Conservation (phyloP, 2,797 vertebrate genomes). For the Bradypodion pumilum region DNA sequence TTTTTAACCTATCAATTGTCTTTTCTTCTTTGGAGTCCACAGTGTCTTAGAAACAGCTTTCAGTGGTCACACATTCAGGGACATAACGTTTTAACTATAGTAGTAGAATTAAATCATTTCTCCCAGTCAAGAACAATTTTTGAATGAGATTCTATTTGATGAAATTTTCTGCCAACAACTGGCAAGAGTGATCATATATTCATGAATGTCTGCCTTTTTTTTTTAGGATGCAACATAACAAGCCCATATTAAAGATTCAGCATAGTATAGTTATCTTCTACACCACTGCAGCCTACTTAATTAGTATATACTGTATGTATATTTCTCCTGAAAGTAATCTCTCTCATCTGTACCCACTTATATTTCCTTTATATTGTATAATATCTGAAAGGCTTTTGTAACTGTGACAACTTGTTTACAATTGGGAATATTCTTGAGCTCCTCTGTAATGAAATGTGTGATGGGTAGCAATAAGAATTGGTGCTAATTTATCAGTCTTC, state of each 20-base stretch:
- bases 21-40: not conserved
- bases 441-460: not conserved
- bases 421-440: not conserved
- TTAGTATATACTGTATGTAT: not conserved
- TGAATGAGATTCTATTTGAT: slow-evolving; percentile 2
- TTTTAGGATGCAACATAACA: not conserved
- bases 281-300: not conserved
- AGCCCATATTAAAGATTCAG: not conserved
- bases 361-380: not conserved
- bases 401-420: not conserved
- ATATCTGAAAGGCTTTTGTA: not conserved
- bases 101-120: not conserved
- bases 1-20: not conserved
- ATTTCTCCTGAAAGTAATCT: not conserved
- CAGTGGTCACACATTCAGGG: not conserved
- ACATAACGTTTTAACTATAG: not conserved
- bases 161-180: slow-evolving; percentile 17
- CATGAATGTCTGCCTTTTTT: not conserved
- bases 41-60: not conserved
- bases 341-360: not conserved
- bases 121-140: not conserved
- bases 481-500: not conserved
- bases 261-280: not conserved
- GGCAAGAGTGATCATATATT: not conserved
- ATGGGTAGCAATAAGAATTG: not conserved